phyloP scores from a whole-genome alignment of 2,797 vertebrate genomes.

The Sphenodon punctatus region DNA sequence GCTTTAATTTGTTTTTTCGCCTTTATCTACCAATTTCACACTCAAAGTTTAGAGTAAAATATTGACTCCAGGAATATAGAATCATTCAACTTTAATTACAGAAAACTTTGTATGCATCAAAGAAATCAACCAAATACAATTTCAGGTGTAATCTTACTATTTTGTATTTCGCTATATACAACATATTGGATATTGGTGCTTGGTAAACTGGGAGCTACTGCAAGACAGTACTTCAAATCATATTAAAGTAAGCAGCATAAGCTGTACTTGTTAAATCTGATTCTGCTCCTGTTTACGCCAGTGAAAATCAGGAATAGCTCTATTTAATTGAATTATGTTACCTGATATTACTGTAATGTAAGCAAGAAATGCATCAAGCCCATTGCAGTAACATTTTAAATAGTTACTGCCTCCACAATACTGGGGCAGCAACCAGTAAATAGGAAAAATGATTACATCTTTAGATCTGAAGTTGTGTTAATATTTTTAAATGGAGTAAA shows the following conservation, averaged over 20 bases:
- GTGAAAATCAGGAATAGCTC: accelerated
- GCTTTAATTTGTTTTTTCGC: too few relatives aligned
- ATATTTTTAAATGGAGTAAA: not conserved
- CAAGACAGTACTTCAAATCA: not conserved
- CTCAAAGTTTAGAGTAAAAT: not conserved
- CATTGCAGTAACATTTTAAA: not conserved
- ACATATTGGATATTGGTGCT: not conserved
- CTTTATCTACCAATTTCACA: too few relatives aligned
- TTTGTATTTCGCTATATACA: not conserved
- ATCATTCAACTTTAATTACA: too few relatives aligned
- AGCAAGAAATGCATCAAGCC: not conserved
- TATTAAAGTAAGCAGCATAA: not conserved
- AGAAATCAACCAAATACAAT: not conserved
- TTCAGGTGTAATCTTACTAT: not conserved
- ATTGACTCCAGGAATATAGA: too few relatives aligned
- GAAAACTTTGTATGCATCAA: not conserved
- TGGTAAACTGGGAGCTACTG: not conserved
- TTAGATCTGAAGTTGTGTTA: not conserved
- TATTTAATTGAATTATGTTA: not conserved
- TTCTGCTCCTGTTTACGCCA: not conserved
- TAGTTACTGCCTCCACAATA: too few relatives aligned
- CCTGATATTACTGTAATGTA: not conserved
- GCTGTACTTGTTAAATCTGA: not conserved
- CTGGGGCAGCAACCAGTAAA: too few relatives aligned
- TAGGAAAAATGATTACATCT: not conserved